These are phyloP conservation scores for Hyaena hyaena DNA, from an alignment of 2,113 vertebrate species.

Conservation along the genomic window DNA sequence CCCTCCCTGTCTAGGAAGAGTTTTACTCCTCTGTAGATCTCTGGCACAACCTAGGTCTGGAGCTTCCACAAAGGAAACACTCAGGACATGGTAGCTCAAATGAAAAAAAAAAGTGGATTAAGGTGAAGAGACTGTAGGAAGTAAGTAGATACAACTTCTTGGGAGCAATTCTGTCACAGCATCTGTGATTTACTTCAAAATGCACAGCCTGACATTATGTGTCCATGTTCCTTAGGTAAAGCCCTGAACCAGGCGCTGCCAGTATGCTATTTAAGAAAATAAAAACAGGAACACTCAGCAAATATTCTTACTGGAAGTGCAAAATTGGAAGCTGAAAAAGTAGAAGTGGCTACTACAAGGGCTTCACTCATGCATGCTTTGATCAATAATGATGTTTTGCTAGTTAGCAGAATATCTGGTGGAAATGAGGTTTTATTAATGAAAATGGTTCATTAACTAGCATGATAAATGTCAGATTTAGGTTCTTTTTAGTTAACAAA, in stretches of 20 bases:
- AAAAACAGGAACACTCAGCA: background rate
- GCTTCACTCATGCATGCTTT: background rate
- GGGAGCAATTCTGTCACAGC: background rate
- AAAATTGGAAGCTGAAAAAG: background rate
- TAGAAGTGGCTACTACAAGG: background rate
- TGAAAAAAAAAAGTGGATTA: background rate
- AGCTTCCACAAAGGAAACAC: background rate
- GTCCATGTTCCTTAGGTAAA: background rate
- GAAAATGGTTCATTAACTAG: constrained; percentile 22
- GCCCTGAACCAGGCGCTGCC: background rate
- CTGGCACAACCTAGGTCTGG: background rate
- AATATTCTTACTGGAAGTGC: background rate
- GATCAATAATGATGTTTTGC: background rate
- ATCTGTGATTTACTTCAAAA: background rate
- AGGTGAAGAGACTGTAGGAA: background rate
- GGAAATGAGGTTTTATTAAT: constrained; percentile 26
- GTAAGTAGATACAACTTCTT: background rate
- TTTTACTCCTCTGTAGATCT: background rate
- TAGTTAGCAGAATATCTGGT: background rate
- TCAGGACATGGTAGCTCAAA: background rate
- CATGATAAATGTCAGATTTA: background rate
- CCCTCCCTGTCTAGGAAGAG: no score
- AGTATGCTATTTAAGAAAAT: background rate
- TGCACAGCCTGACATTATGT: background rate
- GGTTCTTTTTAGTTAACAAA: background rate